Conservation (phyloP, 2,888 invertebrate species). For the Drosophila histrio region DNA sequence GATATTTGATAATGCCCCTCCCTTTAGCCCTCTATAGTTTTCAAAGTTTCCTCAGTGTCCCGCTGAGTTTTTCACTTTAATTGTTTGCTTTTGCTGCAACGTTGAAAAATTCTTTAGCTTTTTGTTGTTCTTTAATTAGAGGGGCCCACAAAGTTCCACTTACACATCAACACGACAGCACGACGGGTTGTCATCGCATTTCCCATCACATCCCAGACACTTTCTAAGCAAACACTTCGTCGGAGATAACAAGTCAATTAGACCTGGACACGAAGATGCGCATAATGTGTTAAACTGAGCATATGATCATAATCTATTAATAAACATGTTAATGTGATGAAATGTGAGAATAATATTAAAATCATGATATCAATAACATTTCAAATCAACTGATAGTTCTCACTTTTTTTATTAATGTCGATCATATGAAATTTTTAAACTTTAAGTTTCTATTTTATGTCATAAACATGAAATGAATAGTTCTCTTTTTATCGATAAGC, state of each 20-base stretch:
- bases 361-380: background rate
- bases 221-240: slow-evolving; percentile 52
- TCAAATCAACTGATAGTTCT: background rate
- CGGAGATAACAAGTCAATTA: slow-evolving; percentile 53
- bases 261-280: slow-evolving; percentile 24
- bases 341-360: background rate
- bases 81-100: slow-evolving; percentile 46
- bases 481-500: no score
- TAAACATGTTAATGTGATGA: slow-evolving; percentile 7
- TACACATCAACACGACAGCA: slow-evolving; percentile 16
- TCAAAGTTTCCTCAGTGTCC: slow-evolving; percentile 20
- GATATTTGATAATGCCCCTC: slow-evolving; percentile 45
- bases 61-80: slow-evolving; percentile 51
- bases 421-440: background rate
- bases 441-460: background rate
- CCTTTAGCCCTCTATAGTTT: background rate
- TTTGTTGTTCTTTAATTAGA: slow-evolving; percentile 45
- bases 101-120: slow-evolving; percentile 44
- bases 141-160: slow-evolving; percentile 18
- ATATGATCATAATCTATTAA: slow-evolving; percentile 25
- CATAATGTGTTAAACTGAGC: slow-evolving; percentile 29
- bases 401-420: background rate
- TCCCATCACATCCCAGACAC: slow-evolving; percentile 33
- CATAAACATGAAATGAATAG: no score
- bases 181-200: slow-evolving; percentile 35